These are phyloP conservation scores for Callyntrura sp. DNA, from an alignment of 2,888 invertebrate species.

Conservation along the genomic window DNA sequence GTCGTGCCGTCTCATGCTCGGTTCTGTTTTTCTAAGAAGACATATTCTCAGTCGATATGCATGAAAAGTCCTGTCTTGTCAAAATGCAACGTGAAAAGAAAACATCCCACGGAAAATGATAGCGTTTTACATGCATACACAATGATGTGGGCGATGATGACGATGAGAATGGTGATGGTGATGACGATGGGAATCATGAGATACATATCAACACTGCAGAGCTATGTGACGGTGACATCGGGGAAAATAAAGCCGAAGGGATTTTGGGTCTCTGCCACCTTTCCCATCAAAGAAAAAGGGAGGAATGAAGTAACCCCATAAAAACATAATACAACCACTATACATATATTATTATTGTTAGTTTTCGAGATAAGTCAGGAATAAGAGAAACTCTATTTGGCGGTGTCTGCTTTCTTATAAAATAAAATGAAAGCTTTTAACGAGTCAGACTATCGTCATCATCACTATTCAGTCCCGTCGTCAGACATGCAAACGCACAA, in stretches of 20 bases:
- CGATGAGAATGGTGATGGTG: no score
- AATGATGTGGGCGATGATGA: constrained; percentile 16
- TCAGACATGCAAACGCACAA: constrained; percentile 25
- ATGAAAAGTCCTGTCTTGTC: constrained; percentile 33
- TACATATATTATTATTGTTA: not conserved
- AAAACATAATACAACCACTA: no score
- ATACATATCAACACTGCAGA: constrained; percentile 47
- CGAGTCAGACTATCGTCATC: constrained; percentile 9
- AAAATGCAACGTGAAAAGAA: constrained; percentile 22
- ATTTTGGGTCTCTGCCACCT: constrained; percentile 39
- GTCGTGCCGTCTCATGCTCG: no score
- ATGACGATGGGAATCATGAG: no score
- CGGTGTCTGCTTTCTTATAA: not conserved
- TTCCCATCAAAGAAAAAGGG: constrained; percentile 34
- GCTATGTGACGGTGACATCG: constrained; percentile 42
- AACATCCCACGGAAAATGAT: constrained; percentile 23
- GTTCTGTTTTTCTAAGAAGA: not conserved
- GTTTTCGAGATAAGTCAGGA: constrained; percentile 30
- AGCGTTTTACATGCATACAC: constrained; percentile 19
- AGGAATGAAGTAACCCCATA: not conserved
- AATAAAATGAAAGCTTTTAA: constrained; percentile 47
- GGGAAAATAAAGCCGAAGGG: constrained; percentile 51
- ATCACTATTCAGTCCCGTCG: constrained; percentile 4
- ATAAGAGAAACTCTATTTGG: constrained; percentile 34
- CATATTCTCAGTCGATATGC: constrained; percentile 21